These are phyloP conservation scores for Chrysomela aeneicollis DNA, from an alignment of 2,888 invertebrate genomes.

Conservation along the genomic window DNA sequence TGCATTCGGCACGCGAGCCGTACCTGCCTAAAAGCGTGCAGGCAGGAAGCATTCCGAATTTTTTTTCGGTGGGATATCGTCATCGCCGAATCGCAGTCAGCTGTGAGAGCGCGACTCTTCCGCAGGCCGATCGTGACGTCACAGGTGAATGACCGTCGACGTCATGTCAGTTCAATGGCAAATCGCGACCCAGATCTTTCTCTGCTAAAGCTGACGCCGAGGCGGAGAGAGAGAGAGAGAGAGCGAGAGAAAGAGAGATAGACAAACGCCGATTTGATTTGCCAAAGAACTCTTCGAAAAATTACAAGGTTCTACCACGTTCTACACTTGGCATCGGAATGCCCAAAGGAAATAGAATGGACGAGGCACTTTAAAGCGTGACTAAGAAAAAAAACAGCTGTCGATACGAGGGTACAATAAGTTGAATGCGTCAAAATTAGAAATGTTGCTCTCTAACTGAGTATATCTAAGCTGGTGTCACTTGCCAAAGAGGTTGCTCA, in stretches of 20 bases:
- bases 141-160: constrained; percentile 62
- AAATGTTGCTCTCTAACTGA: too few relatives aligned
- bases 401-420: too few relatives aligned
- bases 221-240: constrained; percentile 1
- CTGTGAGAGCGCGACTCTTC: constrained; percentile 54
- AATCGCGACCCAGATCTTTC: constrained; percentile 61
- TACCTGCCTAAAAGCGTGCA: not conserved
- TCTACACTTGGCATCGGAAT: not conserved
- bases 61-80: not conserved
- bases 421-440: too few relatives aligned
- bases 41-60: constrained; percentile 3
- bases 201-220: constrained; percentile 14
- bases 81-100: constrained; percentile 29
- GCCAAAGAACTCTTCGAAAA: not conserved
- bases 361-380: not conserved
- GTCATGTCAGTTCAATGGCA: constrained; percentile 63
- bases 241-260: not conserved
- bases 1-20: not conserved
- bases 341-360: not conserved
- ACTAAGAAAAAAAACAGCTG: not conserved
- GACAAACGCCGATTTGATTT: not conserved
- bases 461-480: too few relatives aligned
- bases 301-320: constrained; percentile 1
- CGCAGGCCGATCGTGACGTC: constrained; percentile 60
- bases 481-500: too few relatives aligned